Conservation (phyloP, 1,140 invertebrate species). For the Philopotamus ludificatus region DNA sequence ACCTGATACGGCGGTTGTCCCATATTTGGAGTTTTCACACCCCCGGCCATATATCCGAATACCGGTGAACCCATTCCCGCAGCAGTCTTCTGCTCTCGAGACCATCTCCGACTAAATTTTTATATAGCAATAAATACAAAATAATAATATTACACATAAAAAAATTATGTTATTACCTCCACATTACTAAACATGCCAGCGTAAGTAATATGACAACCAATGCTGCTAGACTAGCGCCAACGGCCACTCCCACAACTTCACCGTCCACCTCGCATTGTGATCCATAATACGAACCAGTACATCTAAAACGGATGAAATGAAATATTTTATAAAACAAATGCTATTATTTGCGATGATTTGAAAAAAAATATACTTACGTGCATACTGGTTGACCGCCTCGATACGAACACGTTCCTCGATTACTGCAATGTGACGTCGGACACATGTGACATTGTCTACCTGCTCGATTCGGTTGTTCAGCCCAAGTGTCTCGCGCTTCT, state of each 20-base stretch:
- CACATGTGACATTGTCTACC: conserved; percentile 78
- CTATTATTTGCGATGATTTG: not conserved
- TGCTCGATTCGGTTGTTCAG: conserved; percentile 59
- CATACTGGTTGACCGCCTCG: conserved; percentile 73
- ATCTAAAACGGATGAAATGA: conserved; percentile 55
- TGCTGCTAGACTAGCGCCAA: conserved; percentile 84
- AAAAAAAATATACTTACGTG: conserved; percentile 60
- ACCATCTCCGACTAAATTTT: conserved; percentile 75
- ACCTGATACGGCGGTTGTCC: conserved; percentile 66
- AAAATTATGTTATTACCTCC: conserved; percentile 65
- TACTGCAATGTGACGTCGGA: conserved; percentile 75
- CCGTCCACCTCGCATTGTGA: conserved; percentile 86
- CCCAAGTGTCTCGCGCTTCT: conserved; percentile 75
- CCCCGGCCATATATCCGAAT: conserved; percentile 78
- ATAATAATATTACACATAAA: not conserved
- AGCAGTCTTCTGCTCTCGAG: conserved; percentile 77
- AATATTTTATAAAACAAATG: conserved; percentile 18
- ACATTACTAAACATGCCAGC: conserved; percentile 82
- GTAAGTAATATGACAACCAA: conserved; percentile 86
- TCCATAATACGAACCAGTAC: conserved; percentile 83
- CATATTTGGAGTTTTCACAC: conserved; percentile 65
- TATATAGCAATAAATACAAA: not conserved
- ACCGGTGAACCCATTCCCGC: conserved; percentile 70
- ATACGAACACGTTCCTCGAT: conserved; percentile 79
- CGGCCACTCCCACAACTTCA: conserved; percentile 85